These are phyloP conservation scores for Acanthornis magna DNA, from an alignment of 2,797 vertebrate species.

Conservation along the genomic window DNA sequence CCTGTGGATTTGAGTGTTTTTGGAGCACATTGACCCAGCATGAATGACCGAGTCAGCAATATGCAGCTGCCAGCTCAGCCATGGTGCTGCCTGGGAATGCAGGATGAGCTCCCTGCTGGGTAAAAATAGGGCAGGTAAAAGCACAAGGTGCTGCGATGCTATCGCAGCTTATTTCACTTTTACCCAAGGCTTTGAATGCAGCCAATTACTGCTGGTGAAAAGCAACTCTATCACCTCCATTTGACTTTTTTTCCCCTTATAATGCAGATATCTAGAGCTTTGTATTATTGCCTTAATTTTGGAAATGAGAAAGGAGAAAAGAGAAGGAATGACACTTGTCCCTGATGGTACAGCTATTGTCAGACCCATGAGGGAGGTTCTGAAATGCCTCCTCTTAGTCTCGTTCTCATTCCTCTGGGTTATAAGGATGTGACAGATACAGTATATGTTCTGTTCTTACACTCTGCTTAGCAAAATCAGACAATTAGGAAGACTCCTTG, in stretches of 20 bases:
- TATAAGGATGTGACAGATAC: conserved; percentile 33
- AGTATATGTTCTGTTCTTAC: not conserved
- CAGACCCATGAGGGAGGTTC: conserved; percentile 7
- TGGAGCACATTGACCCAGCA: not conserved
- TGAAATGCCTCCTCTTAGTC: conserved; percentile 31
- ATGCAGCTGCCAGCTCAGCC: not conserved
- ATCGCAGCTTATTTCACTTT: not conserved
- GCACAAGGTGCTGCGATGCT: not conserved
- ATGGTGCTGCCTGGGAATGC: not conserved
- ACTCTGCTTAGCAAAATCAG: conserved; percentile 17
- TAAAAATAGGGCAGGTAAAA: conserved; percentile 39
- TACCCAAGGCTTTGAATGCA: not conserved
- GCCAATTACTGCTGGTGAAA: conserved; percentile 10
- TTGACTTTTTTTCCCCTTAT: not conserved
- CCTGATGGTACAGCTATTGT: conserved; percentile 9
- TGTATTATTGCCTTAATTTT: conserved; percentile 29
- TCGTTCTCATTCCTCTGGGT: conserved; percentile 38
- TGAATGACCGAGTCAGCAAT: not conserved
- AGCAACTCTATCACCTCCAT: not conserved
- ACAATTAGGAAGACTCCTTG: conserved; percentile 11
- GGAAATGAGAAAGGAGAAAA: conserved; percentile 13
- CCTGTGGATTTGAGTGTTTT: not conserved
- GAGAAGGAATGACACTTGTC: conserved; percentile 23
- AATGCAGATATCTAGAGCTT: not conserved
- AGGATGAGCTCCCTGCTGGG: not conserved